Conservation (phyloP, 2,888 invertebrate species). For the Eilema caniola region DNA sequence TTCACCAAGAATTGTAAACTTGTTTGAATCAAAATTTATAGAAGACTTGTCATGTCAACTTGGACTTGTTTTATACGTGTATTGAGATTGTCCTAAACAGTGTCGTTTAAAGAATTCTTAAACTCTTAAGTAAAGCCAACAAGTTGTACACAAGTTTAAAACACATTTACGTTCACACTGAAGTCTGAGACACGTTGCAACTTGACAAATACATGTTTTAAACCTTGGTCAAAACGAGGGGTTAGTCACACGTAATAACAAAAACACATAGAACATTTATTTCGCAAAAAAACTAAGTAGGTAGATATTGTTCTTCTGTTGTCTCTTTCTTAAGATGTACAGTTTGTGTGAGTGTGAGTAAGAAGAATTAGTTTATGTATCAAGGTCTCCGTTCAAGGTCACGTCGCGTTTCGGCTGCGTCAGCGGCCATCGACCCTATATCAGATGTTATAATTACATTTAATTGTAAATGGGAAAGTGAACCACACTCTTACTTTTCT, state of each 20-base stretch:
- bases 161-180: no score
- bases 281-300: not conserved
- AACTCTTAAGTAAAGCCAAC: no score
- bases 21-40: no score
- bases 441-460: slow-evolving; percentile 16
- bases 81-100: no score
- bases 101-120: no score
- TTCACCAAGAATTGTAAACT: no score
- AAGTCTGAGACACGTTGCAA: no score
- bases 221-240: no score
- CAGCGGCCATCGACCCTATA: slow-evolving; percentile 13
- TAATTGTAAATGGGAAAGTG: slow-evolving; percentile 15
- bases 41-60: no score
- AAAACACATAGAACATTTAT: not conserved
- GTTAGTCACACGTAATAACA: not conserved
- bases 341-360: not conserved
- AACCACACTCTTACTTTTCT: slow-evolving; percentile 11
- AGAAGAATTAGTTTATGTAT: slow-evolving; percentile 4
- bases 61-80: no score
- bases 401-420: not conserved
- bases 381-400: slow-evolving; percentile 14
- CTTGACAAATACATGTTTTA: no score
- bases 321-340: not conserved
- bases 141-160: no score
- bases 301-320: not conserved